Evolutionary conservation across 1,140 invertebrate genomes (phyloP).

Genomic region (Thereuonema tuberculata): DNA sequence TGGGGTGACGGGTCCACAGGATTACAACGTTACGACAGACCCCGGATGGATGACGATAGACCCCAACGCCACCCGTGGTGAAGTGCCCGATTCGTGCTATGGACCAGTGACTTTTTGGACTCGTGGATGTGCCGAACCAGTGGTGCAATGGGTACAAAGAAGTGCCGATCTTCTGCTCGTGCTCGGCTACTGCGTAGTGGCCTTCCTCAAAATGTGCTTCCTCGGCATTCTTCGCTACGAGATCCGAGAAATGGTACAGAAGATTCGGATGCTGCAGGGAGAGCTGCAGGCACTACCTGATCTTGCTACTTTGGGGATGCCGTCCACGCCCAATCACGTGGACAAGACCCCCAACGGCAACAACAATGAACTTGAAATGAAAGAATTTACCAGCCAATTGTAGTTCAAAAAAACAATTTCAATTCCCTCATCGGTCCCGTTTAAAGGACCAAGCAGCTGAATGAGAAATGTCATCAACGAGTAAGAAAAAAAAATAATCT

Average conservation of each 20-base stretch:
- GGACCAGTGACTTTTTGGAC: not conserved
- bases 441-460: too few relatives aligned
- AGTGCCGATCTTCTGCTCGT: slow-evolving; percentile 69
- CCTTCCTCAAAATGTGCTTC: slow-evolving; percentile 79
- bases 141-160: slow-evolving; percentile 55
- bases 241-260: slow-evolving; percentile 79
- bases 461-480: too few relatives aligned
- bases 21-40: slow-evolving; percentile 36
- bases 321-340: slow-evolving; percentile 13
- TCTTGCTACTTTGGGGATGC: slow-evolving; percentile 21
- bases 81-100: slow-evolving; percentile 13
- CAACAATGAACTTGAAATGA: slow-evolving; percentile 39
- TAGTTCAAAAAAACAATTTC: not conserved
- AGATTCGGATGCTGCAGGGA: slow-evolving; percentile 49
- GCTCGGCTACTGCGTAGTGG: slow-evolving; percentile 73
- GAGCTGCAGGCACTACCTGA: slow-evolving; percentile 28
- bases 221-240: slow-evolving; percentile 68
- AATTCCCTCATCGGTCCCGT: too few relatives aligned
- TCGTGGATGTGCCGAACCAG: slow-evolving; percentile 49
- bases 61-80: not conserved
- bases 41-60: not conserved
- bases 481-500: too few relatives aligned
- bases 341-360: slow-evolving; percentile 45
- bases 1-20: slow-evolving; percentile 52
- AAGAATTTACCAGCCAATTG: slow-evolving; percentile 1